Evolutionary conservation across 2,113 vertebrate genomes (phyloP), one percentile per base, ranked within the genome.

Genomic region (Chaetodon auriga): DNA sequence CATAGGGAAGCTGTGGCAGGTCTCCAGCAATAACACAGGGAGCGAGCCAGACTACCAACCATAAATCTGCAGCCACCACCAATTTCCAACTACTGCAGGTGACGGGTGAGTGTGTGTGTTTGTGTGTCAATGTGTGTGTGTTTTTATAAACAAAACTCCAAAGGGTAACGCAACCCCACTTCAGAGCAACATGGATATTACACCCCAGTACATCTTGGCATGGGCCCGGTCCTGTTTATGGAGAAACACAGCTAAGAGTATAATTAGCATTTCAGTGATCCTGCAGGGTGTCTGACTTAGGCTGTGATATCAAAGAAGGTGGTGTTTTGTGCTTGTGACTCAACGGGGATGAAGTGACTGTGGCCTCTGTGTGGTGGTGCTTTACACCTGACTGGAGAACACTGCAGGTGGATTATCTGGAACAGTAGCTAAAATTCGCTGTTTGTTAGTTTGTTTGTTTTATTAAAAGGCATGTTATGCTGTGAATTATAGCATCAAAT

Each of bases 101-200:
- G 95, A 90, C 74, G 80, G 90, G 89, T 90, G 89, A 88, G 80
- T 49, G 63, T n/a, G 69, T 68, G 15, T 78, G 30, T 61, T 23
- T 73, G 62, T 80, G 60, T 75, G 61, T 30, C 55, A 14, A 14
- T 68, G 65, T 70, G 46, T 78, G 57, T 78, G 75, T 86, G 84
- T 89, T 81, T 86, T 89, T 76, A 86, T 88, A 96, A 96, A 96
- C 93, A 95, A 91, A 95, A 93, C 92, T 95, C 95, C 95, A 95
- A 96, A 95, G 95, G 94, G 76, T 78, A 90, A 91, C 80, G 80
- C 81, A 87, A 93, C 92, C 92, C 92, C 91, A 94, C 93, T 94
- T 91, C 93, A 95, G 92, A 95, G 94, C 94, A 89, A 95, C 95
- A 94, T 90, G 89, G 88, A 95, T 93, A 93, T 96, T 95, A 95